Percentiles rank a stretch among this genome's conserved stretches.
phyloP scores from a whole-genome alignment of 2,113 vertebrate genomes.

The Rhinopithecus roxellana region DNA sequence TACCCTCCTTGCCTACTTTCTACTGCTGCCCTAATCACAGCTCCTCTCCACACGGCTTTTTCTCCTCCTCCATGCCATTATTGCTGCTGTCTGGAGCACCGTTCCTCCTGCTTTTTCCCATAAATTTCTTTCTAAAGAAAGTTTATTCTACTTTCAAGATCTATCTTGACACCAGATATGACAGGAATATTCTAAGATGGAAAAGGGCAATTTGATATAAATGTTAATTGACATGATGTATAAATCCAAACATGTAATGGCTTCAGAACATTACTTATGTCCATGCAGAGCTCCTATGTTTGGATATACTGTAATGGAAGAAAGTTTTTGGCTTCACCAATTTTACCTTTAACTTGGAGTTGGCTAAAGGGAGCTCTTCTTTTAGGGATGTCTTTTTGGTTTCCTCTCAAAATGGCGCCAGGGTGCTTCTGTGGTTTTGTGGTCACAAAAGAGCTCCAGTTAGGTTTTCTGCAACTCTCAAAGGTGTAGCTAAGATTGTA shows the following conservation, averaged over 20 bases:
- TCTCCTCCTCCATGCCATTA: background rate
- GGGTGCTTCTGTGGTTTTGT: background rate
- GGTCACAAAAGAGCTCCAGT: background rate
- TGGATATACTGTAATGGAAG: background rate
- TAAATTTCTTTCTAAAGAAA: slow-evolving; percentile 22
- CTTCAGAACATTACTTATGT: background rate
- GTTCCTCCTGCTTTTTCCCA: background rate
- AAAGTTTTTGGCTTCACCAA: background rate
- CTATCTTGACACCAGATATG: background rate
- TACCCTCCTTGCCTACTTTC: background rate
- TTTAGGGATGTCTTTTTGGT: background rate
- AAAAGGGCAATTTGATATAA: background rate
- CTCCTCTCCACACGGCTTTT: background rate
- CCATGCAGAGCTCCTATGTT: background rate
- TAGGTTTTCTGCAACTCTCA: background rate
- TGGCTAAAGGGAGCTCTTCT: background rate
- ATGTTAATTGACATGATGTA: background rate
- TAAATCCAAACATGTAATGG: background rate
- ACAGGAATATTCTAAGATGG: background rate
- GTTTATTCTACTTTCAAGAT: background rate
- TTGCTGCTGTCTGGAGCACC: background rate
- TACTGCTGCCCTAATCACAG: background rate
- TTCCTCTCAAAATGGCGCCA: background rate
- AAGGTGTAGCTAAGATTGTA: background rate
- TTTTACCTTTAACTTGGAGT: background rate